Evolutionary conservation across 2,113 vertebrate genomes (phyloP).

Genomic region (Tretioscincus oriximinensis): DNA sequence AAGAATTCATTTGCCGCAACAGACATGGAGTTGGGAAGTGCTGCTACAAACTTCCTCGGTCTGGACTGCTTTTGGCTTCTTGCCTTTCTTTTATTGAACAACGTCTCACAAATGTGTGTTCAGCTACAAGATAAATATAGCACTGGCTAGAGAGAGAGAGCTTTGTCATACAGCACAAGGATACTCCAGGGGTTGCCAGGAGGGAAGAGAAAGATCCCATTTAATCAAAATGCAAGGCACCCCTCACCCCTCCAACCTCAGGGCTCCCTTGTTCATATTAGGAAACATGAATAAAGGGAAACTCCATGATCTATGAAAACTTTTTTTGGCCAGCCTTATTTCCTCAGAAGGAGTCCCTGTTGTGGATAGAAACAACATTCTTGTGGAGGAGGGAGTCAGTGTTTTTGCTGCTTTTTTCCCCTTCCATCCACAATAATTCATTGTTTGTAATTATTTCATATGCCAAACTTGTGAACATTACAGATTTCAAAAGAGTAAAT

Average conservation of each 20-base stretch:
- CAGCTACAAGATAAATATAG: conserved; percentile 68
- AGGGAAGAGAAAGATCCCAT: conserved; percentile 62
- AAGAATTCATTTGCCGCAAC: conserved; percentile 43
- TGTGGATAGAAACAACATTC: conserved; percentile 27
- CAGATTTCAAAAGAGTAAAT: conserved; percentile 62
- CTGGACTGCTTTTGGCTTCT: conserved; percentile 48
- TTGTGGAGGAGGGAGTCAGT: background rate
- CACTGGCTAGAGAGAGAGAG: conserved; percentile 46
- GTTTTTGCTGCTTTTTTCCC: background rate
- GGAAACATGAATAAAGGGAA: background rate
- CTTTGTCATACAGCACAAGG: conserved; percentile 66
- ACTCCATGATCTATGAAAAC: conserved; percentile 46
- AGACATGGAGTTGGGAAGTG: conserved; percentile 41
- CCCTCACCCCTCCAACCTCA: background rate
- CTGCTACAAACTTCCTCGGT: conserved; percentile 54
- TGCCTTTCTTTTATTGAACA: conserved; percentile 55
- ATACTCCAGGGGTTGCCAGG: conserved; percentile 62
- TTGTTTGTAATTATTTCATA: conserved; percentile 51
- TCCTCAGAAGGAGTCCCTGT: conserved; percentile 47
- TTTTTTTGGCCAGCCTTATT: conserved; percentile 33
- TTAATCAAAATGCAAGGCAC: conserved; percentile 61
- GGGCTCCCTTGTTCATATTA: conserved; percentile 34
- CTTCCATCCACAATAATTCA: conserved; percentile 58
- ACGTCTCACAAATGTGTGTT: conserved; percentile 52
- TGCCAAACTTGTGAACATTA: conserved; percentile 51